Percentiles rank a stretch among this genome's conserved stretches.
Evolutionary conservation across 2,797 vertebrate genomes (phyloP).

Genomic region (Arnoldichthys spilopterus): DNA sequence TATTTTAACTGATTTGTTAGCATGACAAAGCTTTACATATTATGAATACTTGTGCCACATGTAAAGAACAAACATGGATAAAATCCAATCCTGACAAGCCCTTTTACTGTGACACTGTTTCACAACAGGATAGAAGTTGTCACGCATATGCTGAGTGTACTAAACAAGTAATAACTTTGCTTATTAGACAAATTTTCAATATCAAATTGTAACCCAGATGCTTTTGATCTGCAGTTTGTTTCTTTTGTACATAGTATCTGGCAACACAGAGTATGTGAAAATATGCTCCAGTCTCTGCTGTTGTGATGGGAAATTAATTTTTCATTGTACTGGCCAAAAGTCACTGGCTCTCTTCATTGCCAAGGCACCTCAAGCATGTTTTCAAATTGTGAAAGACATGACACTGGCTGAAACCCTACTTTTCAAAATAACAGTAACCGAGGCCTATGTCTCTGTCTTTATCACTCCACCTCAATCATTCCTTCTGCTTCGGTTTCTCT

Average conservation of each 20-base stretch:
- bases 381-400: neutral
- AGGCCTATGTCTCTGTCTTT: neutral
- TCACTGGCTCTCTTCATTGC: neutral
- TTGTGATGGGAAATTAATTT: slow-evolving; percentile 3
- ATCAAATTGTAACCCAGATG: neutral
- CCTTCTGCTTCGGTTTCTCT: too few species aligned
- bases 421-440: neutral
- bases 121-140: too few species aligned
- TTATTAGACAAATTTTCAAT: neutral
- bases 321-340: neutral
- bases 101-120: too few species aligned
- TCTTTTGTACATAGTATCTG: neutral
- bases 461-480: neutral
- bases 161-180: neutral
- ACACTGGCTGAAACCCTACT: neutral
- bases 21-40: too few species aligned
- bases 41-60: too few species aligned
- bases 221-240: neutral
- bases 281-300: neutral
- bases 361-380: neutral
- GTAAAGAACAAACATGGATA: too few species aligned
- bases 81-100: too few species aligned
- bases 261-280: neutral
- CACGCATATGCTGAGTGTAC: neutral
- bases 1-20: too few species aligned